A percentile compares a stretch with the other conserved stretches of the same genome.
Evolutionary conservation across 2,888 invertebrate genomes (phyloP).

Genomic region (Aricia artaxerxes): DNA sequence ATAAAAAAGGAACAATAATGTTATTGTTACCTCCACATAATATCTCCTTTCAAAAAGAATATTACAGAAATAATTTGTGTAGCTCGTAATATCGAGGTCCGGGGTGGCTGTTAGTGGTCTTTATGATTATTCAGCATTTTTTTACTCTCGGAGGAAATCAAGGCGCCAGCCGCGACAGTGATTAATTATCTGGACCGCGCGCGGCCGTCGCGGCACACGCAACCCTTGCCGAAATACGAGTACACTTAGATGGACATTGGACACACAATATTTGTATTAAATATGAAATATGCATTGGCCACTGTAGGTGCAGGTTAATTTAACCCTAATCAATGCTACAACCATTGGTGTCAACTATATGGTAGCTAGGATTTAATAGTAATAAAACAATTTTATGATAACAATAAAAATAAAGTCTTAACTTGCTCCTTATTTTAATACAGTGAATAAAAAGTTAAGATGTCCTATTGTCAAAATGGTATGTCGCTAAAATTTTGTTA

Average conservation of each 20-base stretch:
- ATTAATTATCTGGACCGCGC: constrained; percentile 62
- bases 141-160: constrained; percentile 65
- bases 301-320: no score
- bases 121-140: constrained; percentile 70
- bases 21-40: constrained; percentile 17
- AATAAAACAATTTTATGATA: no score
- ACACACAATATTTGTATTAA: background rate
- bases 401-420: no score
- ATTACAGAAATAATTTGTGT: constrained; percentile 11
- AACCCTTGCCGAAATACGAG: constrained; percentile 34
- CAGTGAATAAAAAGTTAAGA: no score
- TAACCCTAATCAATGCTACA: no score
- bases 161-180: constrained; percentile 57
- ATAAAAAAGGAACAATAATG: constrained; percentile 19
- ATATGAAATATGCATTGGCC: background rate
- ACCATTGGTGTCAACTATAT: no score
- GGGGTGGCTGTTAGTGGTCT: constrained; percentile 48
- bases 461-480: no score
- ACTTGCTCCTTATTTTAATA: no score
- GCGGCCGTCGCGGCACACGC: constrained; percentile 41
- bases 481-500: no score
- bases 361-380: no score
- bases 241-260: constrained; percentile 34
- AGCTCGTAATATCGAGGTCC: constrained; percentile 34
- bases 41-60: constrained; percentile 1